A percentile compares a stretch with the other conserved stretches of the same genome.
phyloP scores from a whole-genome alignment of 2,113 vertebrate genomes.

The Acrocephalus arundinaceus region DNA sequence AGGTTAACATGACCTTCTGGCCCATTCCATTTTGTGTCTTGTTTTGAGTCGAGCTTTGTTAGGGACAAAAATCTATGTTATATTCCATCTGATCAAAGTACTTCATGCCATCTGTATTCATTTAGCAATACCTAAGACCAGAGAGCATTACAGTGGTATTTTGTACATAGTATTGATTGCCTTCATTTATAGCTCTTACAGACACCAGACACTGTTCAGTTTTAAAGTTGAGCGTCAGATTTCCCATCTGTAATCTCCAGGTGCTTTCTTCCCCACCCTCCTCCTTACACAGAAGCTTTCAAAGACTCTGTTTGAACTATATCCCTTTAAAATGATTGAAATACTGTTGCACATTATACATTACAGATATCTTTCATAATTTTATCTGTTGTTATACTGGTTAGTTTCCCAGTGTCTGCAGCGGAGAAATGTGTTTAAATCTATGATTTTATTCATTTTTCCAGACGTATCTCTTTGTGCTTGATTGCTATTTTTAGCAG shows the following conservation, averaged over 20 bases:
- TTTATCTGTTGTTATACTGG: not conserved
- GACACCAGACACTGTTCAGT: conserved; percentile 68
- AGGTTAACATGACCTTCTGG: conserved; percentile 83
- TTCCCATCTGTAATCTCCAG: conserved; percentile 71
- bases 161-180: conserved; percentile 78
- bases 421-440: not conserved
- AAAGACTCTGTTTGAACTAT: not conserved
- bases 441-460: not conserved
- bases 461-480: not conserved
- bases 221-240: conserved; percentile 68
- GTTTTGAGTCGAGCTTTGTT: conserved; percentile 62
- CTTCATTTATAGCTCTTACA: conserved; percentile 80
- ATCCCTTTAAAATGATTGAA: not conserved
- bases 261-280: not conserved
- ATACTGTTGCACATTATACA: not conserved
- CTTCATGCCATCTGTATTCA: conserved; percentile 75
- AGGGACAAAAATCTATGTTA: conserved; percentile 77
- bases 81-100: conserved; percentile 78
- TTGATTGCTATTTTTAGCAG: not conserved
- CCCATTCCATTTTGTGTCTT: conserved; percentile 63
- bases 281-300: conserved; percentile 19
- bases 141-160: conserved; percentile 67
- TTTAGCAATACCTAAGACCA: conserved; percentile 79
- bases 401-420: not conserved
- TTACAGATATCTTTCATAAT: not conserved